Conservation (phyloP, 2,113 vertebrate genomes). For the Sceloporus tristichus region DNA sequence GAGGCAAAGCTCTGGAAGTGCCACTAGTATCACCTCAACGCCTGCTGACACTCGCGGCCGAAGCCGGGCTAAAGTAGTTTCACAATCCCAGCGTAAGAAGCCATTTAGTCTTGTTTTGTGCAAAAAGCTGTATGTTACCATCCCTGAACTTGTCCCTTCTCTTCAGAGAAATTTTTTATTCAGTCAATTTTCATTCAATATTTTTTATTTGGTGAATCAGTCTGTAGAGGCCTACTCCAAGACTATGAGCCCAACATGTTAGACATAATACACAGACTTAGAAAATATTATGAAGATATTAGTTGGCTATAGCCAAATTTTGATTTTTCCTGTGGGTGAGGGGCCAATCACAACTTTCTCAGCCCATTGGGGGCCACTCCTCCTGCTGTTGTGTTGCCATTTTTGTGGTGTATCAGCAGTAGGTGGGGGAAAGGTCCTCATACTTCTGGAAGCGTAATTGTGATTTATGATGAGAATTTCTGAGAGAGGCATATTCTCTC, state of each 20-base stretch:
- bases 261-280: rapidly evolving
- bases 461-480: too few species aligned
- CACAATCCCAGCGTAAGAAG: conserved; percentile 97
- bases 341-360: too few species aligned
- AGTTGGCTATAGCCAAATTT: background rate
- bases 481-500: too few species aligned
- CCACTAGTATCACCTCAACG: conserved; percentile 80
- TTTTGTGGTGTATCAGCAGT: too few species aligned
- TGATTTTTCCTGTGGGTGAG: too few species aligned
- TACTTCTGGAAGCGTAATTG: too few species aligned
- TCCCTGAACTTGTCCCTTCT: background rate
- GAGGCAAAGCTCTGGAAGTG: conserved; percentile 92
- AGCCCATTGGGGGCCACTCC: too few species aligned
- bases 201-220: conserved; percentile 1
- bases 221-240: conserved; percentile 4
- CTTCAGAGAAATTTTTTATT: background rate
- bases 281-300: conserved; percentile 7
- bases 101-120: conserved; percentile 40
- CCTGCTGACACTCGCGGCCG: conserved; percentile 92
- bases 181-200: background rate
- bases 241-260: background rate
- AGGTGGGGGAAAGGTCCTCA: too few species aligned
- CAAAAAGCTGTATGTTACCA: background rate
- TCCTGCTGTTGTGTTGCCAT: too few species aligned
- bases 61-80: conserved; percentile 97